Percentiles rank a stretch among this genome's conserved stretches.
phyloP scores from a whole-genome alignment of 2,113 vertebrate genomes.

The Vimba vimba region DNA sequence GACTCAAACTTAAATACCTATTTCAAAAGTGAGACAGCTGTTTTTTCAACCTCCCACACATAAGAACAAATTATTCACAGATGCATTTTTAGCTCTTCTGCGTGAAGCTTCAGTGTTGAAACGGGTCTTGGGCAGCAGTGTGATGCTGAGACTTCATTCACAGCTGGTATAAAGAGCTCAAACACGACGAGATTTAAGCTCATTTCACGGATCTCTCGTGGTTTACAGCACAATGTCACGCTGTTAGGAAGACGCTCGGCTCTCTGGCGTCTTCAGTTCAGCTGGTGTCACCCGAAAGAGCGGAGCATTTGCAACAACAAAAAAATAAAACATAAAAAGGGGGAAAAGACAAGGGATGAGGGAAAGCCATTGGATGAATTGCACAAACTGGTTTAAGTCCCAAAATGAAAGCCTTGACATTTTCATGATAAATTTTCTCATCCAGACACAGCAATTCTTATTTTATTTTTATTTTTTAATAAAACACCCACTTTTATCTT shows the following conservation, averaged over 20 bases:
- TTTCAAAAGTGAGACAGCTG: not conserved
- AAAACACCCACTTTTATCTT: not conserved
- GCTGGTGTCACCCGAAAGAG: not conserved
- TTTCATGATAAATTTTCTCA: not conserved
- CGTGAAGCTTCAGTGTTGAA: not conserved
- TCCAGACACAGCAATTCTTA: not conserved
- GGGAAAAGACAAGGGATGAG: not conserved
- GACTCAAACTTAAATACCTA: not conserved
- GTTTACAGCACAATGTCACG: constrained; percentile 25
- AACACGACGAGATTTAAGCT: constrained; percentile 29
- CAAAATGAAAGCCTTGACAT: not conserved
- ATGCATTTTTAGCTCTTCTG: not conserved
- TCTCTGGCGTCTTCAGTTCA: not conserved
- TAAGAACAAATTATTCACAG: not conserved
- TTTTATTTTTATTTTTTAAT: not conserved
- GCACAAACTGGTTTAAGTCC: not conserved
- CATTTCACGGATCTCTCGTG: constrained; percentile 46
- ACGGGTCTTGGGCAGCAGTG: not conserved
- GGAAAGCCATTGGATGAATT: not conserved
- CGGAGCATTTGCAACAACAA: not conserved
- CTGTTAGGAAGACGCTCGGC: not conserved
- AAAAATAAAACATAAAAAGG: not conserved
- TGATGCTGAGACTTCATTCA: not conserved
- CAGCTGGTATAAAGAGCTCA: constrained; percentile 31
- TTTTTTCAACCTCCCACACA: not conserved